A percentile compares a stretch with the other conserved stretches of the same genome.
These are phyloP conservation scores for Esperia sulphurella DNA, from an alignment of 2,888 invertebrate genomes.

Conservation along the genomic window DNA sequence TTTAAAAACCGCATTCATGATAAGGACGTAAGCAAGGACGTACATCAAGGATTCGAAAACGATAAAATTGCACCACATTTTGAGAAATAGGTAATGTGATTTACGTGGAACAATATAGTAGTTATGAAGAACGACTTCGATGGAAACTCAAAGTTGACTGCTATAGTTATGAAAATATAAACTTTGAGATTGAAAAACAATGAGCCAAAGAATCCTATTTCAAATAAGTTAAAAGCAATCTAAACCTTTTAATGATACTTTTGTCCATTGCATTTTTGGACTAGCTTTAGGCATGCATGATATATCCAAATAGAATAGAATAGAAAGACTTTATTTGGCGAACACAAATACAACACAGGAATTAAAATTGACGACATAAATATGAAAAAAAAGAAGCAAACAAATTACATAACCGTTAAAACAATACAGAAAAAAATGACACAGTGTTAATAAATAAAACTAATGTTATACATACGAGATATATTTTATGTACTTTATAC, in stretches of 20 bases:
- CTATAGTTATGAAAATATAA: too few relatives aligned
- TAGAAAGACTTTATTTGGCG: too few relatives aligned
- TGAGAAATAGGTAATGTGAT: slow-evolving; percentile 6
- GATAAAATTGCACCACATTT: slow-evolving; percentile 30
- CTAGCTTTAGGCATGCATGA: slow-evolving; percentile 42
- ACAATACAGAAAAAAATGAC: too few relatives aligned
- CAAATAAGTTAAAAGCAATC: slow-evolving; percentile 27
- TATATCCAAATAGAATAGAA: slow-evolving; percentile 64
- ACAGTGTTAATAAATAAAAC: too few relatives aligned
- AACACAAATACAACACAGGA: too few relatives aligned
- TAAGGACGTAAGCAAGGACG: background rate
- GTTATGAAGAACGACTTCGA: background rate
- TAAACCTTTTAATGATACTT: slow-evolving; percentile 49
- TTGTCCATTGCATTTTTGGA: slow-evolving; percentile 43
- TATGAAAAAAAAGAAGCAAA: too few relatives aligned
- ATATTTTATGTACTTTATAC: slow-evolving; percentile 22
- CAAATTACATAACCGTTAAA: too few relatives aligned
- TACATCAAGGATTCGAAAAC: slow-evolving; percentile 16
- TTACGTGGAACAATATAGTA: background rate
- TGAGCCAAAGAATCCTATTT: background rate
- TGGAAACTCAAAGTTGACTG: too few relatives aligned
- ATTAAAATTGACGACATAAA: too few relatives aligned
- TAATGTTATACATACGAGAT: slow-evolving; percentile 30
- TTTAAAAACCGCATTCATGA: too few relatives aligned
- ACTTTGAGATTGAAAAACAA: background rate